phyloP scores from a whole-genome alignment of 2,113 vertebrate species.

The Phylloscopus whistleri region DNA sequence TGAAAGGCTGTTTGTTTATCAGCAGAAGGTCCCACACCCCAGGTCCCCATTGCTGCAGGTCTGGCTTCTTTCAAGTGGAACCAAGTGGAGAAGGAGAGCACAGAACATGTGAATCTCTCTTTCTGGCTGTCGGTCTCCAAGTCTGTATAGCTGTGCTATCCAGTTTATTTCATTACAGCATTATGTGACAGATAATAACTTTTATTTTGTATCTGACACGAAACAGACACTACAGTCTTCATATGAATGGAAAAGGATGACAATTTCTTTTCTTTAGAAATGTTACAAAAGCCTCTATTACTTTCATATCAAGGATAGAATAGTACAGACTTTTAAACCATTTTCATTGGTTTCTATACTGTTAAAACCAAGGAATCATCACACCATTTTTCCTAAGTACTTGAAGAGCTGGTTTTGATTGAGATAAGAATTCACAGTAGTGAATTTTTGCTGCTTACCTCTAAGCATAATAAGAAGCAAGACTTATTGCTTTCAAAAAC shows the following conservation, averaged over 20 bases:
- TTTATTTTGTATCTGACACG: neutral
- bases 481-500: neutral
- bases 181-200: neutral
- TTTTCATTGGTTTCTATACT: neutral
- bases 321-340: neutral
- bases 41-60: neutral
- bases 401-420: neutral
- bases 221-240: neutral
- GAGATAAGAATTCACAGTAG: neutral
- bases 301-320: neutral
- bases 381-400: neutral
- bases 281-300: neutral
- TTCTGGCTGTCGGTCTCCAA: neutral
- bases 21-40: neutral
- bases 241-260: neutral
- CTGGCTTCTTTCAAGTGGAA: neutral
- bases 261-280: neutral
- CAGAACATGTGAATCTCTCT: neutral
- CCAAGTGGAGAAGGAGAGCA: fast-evolving
- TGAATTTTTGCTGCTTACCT: neutral
- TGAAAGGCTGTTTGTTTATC: neutral
- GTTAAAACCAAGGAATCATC: neutral
- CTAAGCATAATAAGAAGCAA: neutral
- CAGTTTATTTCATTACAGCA: neutral
- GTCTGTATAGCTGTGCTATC: neutral